Base-by-base conservation (phyloP, 2,888 invertebrate genomes). In the Rhogogaster chlorosoma region DNA sequence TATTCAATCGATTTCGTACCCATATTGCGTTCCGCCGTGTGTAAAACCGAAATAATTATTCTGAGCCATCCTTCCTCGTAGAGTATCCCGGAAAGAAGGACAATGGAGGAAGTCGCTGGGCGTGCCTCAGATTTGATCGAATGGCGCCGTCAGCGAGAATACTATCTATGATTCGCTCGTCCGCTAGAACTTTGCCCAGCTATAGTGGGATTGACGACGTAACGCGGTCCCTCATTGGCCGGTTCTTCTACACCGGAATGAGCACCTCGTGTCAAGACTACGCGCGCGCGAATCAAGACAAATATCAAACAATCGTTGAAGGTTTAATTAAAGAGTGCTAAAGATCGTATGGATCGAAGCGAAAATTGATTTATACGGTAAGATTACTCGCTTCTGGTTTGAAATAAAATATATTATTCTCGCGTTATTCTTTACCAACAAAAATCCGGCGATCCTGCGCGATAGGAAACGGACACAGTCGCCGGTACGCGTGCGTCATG, bases 41-140 rank as follows among this genome's bases (percentile, higher is more conserved):
- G 98, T 97, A 96, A 98, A 98, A 93, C 98, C 98, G 94, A 98
- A 98, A 95, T 98, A 98, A 96, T 98, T 98, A 95, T 98, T 98
- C 94, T 98, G 96, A 94, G 97, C 97, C 97, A 97, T 96, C 93
- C 92, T 92, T 91, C 91, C 91, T 91, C 91, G 91, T 89, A 91
- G 91, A 91, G 91, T 89, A 91, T 92, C 92, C 92, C 92, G 92
- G 92, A 93, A 92, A 92, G 92, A 92, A 92, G 90, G 90, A 92
- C 90, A 92, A 92, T 91, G 91, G 89, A 90, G 90, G 92, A 91
- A 91, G 91, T 91, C 87, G 91, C 88, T 90, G 92, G 92, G 92
- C 92, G 92, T 92, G 92, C 91, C 92, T 90, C 90, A 89, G 89
- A 88, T 88, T 89, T 89, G 88, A 87, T 89, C 88, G 88, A 88